These are phyloP conservation scores for Chaitophorus viminalis DNA, from an alignment of 2,888 invertebrate genomes.

Conservation along the genomic window DNA sequence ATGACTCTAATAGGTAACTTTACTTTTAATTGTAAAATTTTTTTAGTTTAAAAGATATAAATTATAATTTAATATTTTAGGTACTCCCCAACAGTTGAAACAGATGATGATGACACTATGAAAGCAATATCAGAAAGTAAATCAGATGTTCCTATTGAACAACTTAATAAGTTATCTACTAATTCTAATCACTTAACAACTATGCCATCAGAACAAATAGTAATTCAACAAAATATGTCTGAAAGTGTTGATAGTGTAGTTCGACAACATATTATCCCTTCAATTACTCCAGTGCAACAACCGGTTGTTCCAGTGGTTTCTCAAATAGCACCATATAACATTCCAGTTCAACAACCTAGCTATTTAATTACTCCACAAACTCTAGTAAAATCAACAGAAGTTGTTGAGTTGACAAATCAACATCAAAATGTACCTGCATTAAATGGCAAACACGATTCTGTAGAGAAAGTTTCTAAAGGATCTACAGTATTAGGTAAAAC, in stretches of 20 bases:
- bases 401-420: constrained; percentile 4
- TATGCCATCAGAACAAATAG: neutral
- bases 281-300: neutral
- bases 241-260: neutral
- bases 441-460: constrained; percentile 42
- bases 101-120: constrained; percentile 42
- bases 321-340: constrained; percentile 7
- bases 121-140: constrained; percentile 27
- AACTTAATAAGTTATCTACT: neutral
- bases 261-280: neutral
- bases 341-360: constrained; percentile 13
- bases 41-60: neutral
- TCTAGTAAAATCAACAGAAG: constrained; percentile 29
- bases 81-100: constrained; percentile 52
- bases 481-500: constrained; percentile 63
- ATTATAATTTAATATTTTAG: constrained; percentile 14
- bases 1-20: constrained; percentile 50
- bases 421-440: constrained; percentile 2
- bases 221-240: neutral
- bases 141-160: neutral
- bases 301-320: neutral
- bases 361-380: constrained; percentile 27
- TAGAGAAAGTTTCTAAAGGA: constrained; percentile 44
- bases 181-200: neutral
- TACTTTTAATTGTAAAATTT: neutral